Evolutionary conservation across 2,113 vertebrate species (phyloP), one percentile per base, ranked within the genome.

Genomic region (Spilogale gracilis): DNA sequence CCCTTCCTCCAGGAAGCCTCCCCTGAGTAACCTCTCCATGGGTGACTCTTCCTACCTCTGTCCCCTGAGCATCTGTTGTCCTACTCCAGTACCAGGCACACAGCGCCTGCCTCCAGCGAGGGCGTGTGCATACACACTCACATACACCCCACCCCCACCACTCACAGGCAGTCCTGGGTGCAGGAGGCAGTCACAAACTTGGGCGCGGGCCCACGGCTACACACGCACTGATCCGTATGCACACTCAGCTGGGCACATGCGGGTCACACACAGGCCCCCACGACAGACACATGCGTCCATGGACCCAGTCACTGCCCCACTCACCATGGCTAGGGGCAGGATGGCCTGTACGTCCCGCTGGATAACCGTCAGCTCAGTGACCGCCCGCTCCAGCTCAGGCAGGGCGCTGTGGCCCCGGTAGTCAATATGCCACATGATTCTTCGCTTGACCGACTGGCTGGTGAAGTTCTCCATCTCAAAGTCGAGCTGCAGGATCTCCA

Each of bases 401-500:
- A 97, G 78, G 0, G 99, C 99, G 61, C 99, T 99, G 48, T 99
- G 99, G 20, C 99, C 99, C 3, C 99, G 99, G 98, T 99, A 99
- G 98, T 99, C 99, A 0, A 99, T 99, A 98, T 99, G 99, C 99
- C 99, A 99, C 99, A 99, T 99, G 98, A 99, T 99, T 88, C 99
- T 99, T 12, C 99, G 99, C 0, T 99, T 99, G 96, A 99, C 99
- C 0, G 99, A 99, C 95, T 99, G 99, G 99, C 99, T 99, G 97
- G 99, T 99, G 99, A 99, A 99, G 98, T 99, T 99, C 98, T 99
- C 99, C 99, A 99, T 99, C 98, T 99, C 99, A 0, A 99, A 99
- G 96, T 99, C 99, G 98, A 99, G 97, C 98, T 99, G 99, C 99
- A 99, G 99, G 98, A 99, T 99, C 98, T 99, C 99, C 0, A 99